These are phyloP conservation scores for Torymus tubicola DNA, from an alignment of 2,888 invertebrate genomes.

Conservation along the genomic window DNA sequence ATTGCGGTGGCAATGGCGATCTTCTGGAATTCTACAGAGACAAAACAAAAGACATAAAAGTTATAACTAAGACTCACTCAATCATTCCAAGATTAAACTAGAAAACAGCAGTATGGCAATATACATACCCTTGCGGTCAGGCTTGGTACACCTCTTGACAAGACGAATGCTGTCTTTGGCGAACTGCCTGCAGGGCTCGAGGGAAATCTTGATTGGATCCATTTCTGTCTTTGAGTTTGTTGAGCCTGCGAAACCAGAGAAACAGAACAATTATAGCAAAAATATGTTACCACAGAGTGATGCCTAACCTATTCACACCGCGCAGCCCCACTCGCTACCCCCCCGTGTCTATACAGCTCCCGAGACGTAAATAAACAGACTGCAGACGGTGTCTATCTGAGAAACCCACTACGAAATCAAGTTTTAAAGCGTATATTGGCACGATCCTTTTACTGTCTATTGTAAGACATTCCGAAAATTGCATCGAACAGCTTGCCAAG, in stretches of 20 bases:
- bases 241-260: conserved; percentile 12
- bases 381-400: not conserved
- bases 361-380: conserved; percentile 9
- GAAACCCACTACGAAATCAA: conserved; percentile 9
- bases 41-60: conserved; percentile 35
- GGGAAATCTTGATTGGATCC: conserved; percentile 97
- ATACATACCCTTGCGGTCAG: conserved; percentile 93
- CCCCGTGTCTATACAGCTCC: too few species aligned
- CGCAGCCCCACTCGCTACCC: not conserved
- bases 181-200: conserved; percentile 97
- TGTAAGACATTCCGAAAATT: conserved; percentile 9
- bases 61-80: not conserved
- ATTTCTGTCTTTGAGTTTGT: conserved; percentile 77
- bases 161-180: conserved; percentile 98
- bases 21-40: conserved; percentile 95
- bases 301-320: conserved; percentile 21
- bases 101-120: conserved; percentile 3
- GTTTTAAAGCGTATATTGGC: not conserved
- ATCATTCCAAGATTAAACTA: conserved; percentile 14
- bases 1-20: conserved; percentile 99
- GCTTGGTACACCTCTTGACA: conserved; percentile 99
- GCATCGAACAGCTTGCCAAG: conserved; percentile 33
- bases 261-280: conserved; percentile 5
- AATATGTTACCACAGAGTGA: conserved; percentile 41
- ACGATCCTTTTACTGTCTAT: conserved; percentile 4